Conservation (phyloP, 2,888 invertebrate species). For the Encarsia formosa region DNA sequence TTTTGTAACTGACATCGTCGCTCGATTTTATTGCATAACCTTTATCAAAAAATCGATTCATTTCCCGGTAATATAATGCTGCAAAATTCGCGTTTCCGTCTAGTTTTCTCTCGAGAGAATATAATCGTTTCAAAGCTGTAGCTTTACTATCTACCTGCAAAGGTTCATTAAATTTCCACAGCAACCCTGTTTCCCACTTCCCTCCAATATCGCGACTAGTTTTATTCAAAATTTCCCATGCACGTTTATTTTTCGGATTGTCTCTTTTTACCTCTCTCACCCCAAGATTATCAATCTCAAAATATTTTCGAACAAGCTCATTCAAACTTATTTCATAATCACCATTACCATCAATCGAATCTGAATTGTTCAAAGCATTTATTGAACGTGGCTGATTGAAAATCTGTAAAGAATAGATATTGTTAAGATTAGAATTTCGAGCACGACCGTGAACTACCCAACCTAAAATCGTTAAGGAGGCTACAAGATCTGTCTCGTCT, state of each 20-base stretch:
- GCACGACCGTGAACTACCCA: too few species aligned
- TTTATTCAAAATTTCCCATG: background rate
- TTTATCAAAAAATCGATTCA: background rate
- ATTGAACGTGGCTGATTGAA: too few species aligned
- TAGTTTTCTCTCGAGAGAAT: background rate
- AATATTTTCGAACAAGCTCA: background rate
- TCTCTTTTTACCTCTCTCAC: background rate
- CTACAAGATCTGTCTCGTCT: too few species aligned
- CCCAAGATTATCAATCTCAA: background rate
- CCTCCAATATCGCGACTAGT: background rate
- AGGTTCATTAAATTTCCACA: background rate
- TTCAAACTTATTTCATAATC: too few species aligned
- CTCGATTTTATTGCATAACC: conserved; percentile 1
- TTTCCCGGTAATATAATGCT: conserved; percentile 1
- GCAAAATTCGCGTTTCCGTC: background rate
- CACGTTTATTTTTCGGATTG: background rate
- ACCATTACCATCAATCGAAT: too few species aligned
- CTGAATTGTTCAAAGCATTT: too few species aligned
- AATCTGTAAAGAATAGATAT: too few species aligned
- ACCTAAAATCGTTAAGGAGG: too few species aligned
- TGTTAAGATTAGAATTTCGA: too few species aligned
- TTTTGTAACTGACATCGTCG: background rate
- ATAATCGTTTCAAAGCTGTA: background rate
- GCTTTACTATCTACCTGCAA: background rate
- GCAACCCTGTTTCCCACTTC: conserved; percentile 5